phyloP scores from a whole-genome alignment of 1,140 invertebrate species.

The Helicoverpa zea region DNA sequence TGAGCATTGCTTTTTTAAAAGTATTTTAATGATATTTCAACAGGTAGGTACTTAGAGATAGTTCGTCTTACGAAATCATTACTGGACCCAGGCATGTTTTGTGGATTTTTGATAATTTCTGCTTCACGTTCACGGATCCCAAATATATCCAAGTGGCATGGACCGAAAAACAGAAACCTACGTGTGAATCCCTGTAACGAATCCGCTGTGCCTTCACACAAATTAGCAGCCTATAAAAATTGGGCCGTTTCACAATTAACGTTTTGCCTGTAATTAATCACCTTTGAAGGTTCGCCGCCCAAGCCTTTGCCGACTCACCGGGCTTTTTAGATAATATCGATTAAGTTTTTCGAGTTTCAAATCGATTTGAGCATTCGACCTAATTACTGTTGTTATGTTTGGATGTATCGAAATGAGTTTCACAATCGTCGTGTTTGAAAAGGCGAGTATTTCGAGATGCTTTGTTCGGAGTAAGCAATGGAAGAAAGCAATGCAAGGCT shows the following conservation, averaged over 20 bases:
- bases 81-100: no score
- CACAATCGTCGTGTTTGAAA: neutral
- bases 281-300: constrained; percentile 48
- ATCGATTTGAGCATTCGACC: constrained; percentile 40
- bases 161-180: neutral
- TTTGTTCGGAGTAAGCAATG: neutral
- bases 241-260: constrained; percentile 51
- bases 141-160: no score
- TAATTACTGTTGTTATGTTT: constrained; percentile 37
- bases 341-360: constrained; percentile 30
- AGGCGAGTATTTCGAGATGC: constrained; percentile 6
- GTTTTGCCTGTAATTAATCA: constrained; percentile 56
- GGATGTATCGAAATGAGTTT: constrained; percentile 7
- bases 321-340: constrained; percentile 31
- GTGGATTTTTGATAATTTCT: no score
- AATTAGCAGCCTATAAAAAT: constrained; percentile 52
- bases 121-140: no score
- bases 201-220: constrained; percentile 45
- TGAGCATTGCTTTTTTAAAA: no score
- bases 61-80: no score
- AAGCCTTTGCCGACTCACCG: constrained; percentile 2
- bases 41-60: no score
- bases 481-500: neutral
- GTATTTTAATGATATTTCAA: neutral
- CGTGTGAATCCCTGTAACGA: constrained; percentile 38